These are phyloP conservation scores for Sceloporus tristichus DNA, from an alignment of 2,113 vertebrate genomes.

Conservation along the genomic window DNA sequence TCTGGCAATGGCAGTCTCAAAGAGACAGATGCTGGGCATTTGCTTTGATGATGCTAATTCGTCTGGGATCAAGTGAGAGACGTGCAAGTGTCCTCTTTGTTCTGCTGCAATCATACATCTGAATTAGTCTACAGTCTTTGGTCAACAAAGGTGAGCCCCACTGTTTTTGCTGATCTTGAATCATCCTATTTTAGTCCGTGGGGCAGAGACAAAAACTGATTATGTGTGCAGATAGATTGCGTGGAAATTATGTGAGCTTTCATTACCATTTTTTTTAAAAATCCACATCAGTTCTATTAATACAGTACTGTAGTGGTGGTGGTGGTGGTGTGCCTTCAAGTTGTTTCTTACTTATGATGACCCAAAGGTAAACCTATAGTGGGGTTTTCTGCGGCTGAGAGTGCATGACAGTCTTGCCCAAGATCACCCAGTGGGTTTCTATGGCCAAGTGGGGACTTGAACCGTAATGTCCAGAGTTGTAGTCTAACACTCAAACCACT, in stretches of 20 bases:
- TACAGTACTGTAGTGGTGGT: too few relatives aligned
- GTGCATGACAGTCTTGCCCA: too few relatives aligned
- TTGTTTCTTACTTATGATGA: too few relatives aligned
- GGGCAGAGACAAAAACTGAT: not conserved
- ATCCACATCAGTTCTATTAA: not conserved
- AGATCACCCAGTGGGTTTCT: too few relatives aligned
- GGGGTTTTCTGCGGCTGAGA: too few relatives aligned
- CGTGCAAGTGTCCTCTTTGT: not conserved
- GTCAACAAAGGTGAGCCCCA: not conserved
- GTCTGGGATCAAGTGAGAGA: not conserved
- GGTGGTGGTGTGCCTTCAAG: too few relatives aligned
- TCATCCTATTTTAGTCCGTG: not conserved
- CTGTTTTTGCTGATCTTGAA: not conserved
- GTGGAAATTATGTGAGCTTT: not conserved
- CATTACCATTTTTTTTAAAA: not conserved
- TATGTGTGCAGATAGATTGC: not conserved
- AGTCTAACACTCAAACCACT: too few relatives aligned
- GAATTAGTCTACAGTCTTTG: not conserved
- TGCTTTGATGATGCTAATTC: not conserved
- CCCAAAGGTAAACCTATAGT: too few relatives aligned
- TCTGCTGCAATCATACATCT: not conserved
- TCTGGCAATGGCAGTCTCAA: rapidly evolving
- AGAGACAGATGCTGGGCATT: rapidly evolving
- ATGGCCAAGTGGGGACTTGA: too few relatives aligned
- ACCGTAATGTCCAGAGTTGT: too few relatives aligned